Evolutionary conservation across 2,888 invertebrate species (phyloP), one percentile per base, ranked within the genome.

Genomic region (Epinotia bilunana): DNA sequence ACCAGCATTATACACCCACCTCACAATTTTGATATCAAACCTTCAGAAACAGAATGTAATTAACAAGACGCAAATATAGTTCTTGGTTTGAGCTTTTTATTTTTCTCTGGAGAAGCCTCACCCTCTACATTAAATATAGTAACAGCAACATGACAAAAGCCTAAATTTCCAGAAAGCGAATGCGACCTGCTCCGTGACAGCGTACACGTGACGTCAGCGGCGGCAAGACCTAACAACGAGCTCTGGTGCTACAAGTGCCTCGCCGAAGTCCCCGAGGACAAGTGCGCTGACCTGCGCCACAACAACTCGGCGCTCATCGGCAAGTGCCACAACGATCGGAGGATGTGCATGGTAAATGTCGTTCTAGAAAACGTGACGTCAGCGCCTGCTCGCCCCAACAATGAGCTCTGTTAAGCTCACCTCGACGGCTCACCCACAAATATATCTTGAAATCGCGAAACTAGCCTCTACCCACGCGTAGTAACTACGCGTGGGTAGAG

Each of bases 171-270:
- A 94, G 94, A 88, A 63, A 79, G 91, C 43, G 81, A 84, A 46
- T 84, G 90, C 76, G 92, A 93, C 82, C 85, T 94, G 3, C 93
- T 94, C 63, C 93, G 95, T 5, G 95, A 95, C 86, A 95, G 95
- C 80, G 95, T 95, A 73, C 97, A 97, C 90, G 96, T 96, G 82
- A 98, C 98, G 0, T 96, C 96, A 78, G 97, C 96, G 57, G 97
- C 98, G 33, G 95, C 96, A 43, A 95, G 97, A 84, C 96, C 96
- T 79, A 95, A 95, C 81, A 97, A 97, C 88, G 97, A 97, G 86
- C 94, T 98, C 72, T 97, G 96, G 95, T 98, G 98, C 90, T 97
- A 97, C 90, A 95, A 95, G 80, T 98, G 98, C 87, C 95, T 97
- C 81, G 97, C 97, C 0, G 96, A 97, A 92, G 95, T 95, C 7